These are phyloP conservation scores for Myripristis jacobus DNA, from an alignment of 2,797 vertebrate species.

Conservation along the genomic window DNA sequence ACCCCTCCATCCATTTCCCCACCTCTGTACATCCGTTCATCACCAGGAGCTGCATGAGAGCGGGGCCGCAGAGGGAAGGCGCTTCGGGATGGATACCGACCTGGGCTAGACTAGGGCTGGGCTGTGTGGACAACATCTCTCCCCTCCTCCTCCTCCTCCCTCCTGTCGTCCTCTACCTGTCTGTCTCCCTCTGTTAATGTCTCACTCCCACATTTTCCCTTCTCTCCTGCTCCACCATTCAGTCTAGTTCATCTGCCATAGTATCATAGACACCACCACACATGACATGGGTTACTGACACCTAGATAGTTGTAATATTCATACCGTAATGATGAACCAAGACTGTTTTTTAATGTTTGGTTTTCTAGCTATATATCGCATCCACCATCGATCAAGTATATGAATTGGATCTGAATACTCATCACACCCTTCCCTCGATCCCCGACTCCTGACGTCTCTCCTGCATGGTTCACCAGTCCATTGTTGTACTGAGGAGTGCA, in stretches of 20 bases:
- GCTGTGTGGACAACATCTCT: slow-evolving; percentile 76
- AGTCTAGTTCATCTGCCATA: slow-evolving; percentile 41
- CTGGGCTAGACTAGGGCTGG: slow-evolving; percentile 78
- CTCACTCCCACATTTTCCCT: slow-evolving; percentile 33
- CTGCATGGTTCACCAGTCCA: slow-evolving; percentile 87
- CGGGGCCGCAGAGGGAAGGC: slow-evolving; percentile 68
- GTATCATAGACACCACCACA: slow-evolving; percentile 47
- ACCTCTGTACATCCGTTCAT: slow-evolving; percentile 44
- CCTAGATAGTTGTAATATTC: slow-evolving; percentile 69
- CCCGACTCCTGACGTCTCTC: slow-evolving; percentile 65
- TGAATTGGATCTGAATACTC: slow-evolving; percentile 40
- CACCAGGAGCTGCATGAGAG: slow-evolving; percentile 76
- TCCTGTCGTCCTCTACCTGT: slow-evolving; percentile 34
- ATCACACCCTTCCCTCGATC: slow-evolving; percentile 3
- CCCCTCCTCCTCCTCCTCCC: slow-evolving; percentile 27
- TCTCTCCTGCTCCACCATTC: slow-evolving; percentile 51
- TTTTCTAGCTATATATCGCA: slow-evolving; percentile 74
- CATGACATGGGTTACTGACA: slow-evolving; percentile 74
- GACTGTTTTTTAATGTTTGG: slow-evolving; percentile 68
- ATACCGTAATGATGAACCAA: slow-evolving; percentile 82
- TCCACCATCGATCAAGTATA: slow-evolving; percentile 43
- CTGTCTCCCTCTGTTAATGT: neutral
- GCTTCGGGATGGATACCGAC: slow-evolving; percentile 44
- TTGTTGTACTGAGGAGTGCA: slow-evolving; percentile 72
- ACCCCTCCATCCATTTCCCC: slow-evolving; percentile 54